Conservation (phyloP, 2,888 invertebrate genomes). For the Himalopsyche tibetana region DNA sequence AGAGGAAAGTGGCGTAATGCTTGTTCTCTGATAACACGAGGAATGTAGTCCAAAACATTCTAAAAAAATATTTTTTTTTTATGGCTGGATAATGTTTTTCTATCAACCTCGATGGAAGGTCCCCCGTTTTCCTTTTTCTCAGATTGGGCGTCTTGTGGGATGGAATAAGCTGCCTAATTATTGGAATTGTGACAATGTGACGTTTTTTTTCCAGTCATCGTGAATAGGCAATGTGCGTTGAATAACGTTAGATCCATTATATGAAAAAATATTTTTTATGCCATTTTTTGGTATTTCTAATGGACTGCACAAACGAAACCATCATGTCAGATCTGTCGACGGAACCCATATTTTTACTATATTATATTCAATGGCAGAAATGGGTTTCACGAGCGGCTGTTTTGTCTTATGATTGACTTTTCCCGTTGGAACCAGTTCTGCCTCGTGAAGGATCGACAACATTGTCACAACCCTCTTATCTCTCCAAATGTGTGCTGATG, state of each 20-base stretch:
- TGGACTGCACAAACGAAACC: constrained; percentile 29
- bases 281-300: constrained; percentile 15
- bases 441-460: neutral
- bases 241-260: neutral
- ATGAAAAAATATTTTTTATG: constrained; percentile 24
- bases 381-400: neutral
- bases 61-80: too few species aligned
- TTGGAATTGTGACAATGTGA: constrained; percentile 13
- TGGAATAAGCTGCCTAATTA: constrained; percentile 3
- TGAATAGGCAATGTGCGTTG: neutral
- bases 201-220: neutral
- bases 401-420: too few species aligned
- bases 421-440: neutral
- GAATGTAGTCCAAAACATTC: too few species aligned
- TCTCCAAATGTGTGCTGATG: too few species aligned
- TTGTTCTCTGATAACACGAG: too few species aligned
- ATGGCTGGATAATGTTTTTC: neutral
- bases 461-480: too few species aligned
- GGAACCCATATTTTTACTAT: constrained; percentile 20
- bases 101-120: neutral
- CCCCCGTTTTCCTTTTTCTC: neutral
- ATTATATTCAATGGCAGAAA: neutral
- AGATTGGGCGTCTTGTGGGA: neutral
- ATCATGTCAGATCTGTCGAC: constrained; percentile 13
- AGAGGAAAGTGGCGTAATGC: too few species aligned